phyloP scores from a whole-genome alignment of 37 sponge, comb jelly and placozoan genomes.

The Halichondria panicea region DNA sequence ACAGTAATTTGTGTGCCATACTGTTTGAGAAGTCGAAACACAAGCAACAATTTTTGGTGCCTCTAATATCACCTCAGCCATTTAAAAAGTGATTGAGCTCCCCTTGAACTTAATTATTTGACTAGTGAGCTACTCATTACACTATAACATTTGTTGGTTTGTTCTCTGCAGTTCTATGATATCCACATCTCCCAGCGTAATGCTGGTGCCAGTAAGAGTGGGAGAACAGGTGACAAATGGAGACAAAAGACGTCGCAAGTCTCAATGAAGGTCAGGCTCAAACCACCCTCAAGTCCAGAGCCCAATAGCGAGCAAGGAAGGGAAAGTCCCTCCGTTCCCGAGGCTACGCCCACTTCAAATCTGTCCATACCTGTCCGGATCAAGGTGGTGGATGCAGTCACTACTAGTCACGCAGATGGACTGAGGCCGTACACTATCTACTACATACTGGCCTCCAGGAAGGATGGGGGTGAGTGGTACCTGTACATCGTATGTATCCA shows the following conservation, averaged over 20 bases:
- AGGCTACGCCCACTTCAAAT: background rate
- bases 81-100: too few species aligned
- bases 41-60: too few species aligned
- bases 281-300: background rate
- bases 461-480: constrained; percentile 4
- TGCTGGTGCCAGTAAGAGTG: background rate
- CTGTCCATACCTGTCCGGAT: background rate
- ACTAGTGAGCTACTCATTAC: too few species aligned
- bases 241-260: constrained; percentile 15
- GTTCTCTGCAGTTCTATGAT: constrained; percentile 11
- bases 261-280: background rate
- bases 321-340: constrained; percentile 2
- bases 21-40: too few species aligned
- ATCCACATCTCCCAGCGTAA: background rate
- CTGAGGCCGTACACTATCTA: constrained; percentile 46
- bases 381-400: constrained; percentile 43
- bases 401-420: constrained; percentile 4
- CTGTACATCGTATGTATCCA: too few species aligned
- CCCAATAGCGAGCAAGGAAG: background rate
- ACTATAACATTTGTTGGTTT: too few species aligned
- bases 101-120: too few species aligned
- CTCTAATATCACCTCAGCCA: too few species aligned
- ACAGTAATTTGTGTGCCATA: too few species aligned
- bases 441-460: constrained; percentile 19
- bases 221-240: constrained; percentile 1